Conservation (phyloP, 2,888 invertebrate species). For the Drosophila bunnanda region DNA sequence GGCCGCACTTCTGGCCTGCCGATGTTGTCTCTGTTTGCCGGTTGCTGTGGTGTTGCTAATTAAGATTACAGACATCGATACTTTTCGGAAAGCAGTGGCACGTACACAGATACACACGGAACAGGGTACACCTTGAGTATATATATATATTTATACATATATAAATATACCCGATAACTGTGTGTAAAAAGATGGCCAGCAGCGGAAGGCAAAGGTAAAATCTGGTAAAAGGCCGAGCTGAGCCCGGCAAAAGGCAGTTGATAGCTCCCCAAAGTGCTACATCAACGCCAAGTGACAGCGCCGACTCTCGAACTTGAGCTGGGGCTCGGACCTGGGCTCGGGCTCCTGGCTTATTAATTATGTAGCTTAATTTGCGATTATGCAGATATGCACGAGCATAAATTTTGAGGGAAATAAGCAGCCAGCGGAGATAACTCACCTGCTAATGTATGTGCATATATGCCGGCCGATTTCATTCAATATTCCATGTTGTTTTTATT, state of each 20-base stretch:
- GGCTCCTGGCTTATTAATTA: slow-evolving; percentile 71
- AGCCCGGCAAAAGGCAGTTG: slow-evolving; percentile 45
- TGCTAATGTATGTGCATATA: slow-evolving; percentile 73
- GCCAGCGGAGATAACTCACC: slow-evolving; percentile 69
- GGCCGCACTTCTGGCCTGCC: slow-evolving; percentile 15
- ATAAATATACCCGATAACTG: slow-evolving; percentile 18
- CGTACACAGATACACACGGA: slow-evolving; percentile 52
- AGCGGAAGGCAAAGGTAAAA: slow-evolving; percentile 17
- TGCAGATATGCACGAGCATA: slow-evolving; percentile 73
- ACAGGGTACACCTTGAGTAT: slow-evolving; percentile 21
- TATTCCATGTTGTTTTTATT: slow-evolving; percentile 66
- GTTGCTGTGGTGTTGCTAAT: slow-evolving; percentile 74
- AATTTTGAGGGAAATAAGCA: slow-evolving; percentile 64
- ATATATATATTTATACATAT: too few relatives aligned
- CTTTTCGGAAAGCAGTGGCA: slow-evolving; percentile 74
- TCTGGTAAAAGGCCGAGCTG: slow-evolving; percentile 14
- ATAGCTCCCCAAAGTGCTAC: slow-evolving; percentile 70
- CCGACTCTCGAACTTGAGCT: slow-evolving; percentile 21
- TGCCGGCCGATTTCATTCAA: slow-evolving; percentile 63
- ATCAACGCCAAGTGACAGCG: slow-evolving; percentile 65
- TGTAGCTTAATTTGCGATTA: slow-evolving; percentile 79
- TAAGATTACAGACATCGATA: slow-evolving; percentile 78
- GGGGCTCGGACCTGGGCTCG: not conserved
- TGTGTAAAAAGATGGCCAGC: slow-evolving; percentile 24
- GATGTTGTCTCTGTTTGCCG: slow-evolving; percentile 25